Percentiles rank a stretch among this genome's conserved stretches.
These are phyloP conservation scores for Anseranas semipalmata DNA, from an alignment of 2,113 vertebrate genomes.

Conservation along the genomic window DNA sequence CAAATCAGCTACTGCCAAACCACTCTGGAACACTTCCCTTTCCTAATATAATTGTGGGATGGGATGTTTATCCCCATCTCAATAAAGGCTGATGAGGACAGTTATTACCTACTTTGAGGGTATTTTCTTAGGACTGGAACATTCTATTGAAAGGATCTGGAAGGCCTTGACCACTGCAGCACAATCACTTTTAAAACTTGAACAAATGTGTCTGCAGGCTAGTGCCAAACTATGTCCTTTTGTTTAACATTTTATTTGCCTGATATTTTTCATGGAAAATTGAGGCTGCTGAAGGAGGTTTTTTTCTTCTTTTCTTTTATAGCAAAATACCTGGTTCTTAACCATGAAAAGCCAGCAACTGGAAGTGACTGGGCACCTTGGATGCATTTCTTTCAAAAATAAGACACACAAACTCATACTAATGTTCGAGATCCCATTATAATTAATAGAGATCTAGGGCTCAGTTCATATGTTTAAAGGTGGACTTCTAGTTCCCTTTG, in stretches of 20 bases:
- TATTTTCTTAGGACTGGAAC: neutral
- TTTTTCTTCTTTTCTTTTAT: neutral
- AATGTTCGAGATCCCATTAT: rapidly evolving
- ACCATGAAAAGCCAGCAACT: neutral
- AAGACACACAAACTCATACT: neutral
- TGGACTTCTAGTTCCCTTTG: neutral
- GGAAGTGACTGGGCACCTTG: neutral
- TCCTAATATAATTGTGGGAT: neutral
- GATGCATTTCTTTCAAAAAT: neutral
- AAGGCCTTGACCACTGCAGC: neutral
- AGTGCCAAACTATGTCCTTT: neutral
- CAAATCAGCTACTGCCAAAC: neutral
- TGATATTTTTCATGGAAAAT: neutral
- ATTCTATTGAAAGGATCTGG: neutral
- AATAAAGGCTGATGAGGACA: neutral
- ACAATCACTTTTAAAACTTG: neutral
- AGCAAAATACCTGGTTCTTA: neutral
- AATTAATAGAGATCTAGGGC: neutral
- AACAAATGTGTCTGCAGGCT: neutral
- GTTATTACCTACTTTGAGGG: neutral
- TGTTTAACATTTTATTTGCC: neutral
- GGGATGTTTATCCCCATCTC: neutral
- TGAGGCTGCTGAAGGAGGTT: neutral
- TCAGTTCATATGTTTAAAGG: neutral
- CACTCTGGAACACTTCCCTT: neutral